Percentiles rank a stretch among this genome's conserved stretches.
Conservation (phyloP, 2,113 vertebrate species). For the Cercocebus atys region DNA sequence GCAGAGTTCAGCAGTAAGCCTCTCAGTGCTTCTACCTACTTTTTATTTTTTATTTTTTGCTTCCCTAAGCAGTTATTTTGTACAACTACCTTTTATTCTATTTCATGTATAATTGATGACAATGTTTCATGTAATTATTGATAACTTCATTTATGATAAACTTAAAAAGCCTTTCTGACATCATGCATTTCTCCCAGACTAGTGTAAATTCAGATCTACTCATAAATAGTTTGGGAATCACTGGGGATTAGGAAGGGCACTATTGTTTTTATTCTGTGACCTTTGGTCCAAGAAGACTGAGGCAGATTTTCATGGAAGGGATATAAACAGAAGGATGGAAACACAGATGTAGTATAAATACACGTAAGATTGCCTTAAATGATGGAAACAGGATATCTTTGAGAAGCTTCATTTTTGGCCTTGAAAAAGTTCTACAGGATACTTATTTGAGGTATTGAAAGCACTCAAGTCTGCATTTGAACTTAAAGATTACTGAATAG, state of each 20-base stretch:
- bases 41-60: conserved; percentile 76
- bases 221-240: conserved; percentile 55
- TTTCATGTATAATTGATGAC: conserved; percentile 77
- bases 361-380: conserved; percentile 68
- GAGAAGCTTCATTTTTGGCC: conserved; percentile 58
- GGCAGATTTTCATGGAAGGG: conserved; percentile 43
- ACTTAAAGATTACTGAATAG: conserved; percentile 36
- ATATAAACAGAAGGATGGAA: conserved; percentile 53
- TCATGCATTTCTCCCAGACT: conserved; percentile 59
- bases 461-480: conserved; percentile 41
- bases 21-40: conserved; percentile 79
- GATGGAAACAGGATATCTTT: conserved; percentile 57
- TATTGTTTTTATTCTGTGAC: background rate
- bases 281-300: conserved; percentile 42
- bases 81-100: conserved; percentile 78
- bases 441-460: conserved; percentile 58
- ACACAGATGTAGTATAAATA: conserved; percentile 48
- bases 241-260: background rate
- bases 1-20: conserved; percentile 86
- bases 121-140: conserved; percentile 73
- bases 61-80: conserved; percentile 85
- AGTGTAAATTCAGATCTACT: conserved; percentile 65
- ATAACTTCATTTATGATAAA: conserved; percentile 77
- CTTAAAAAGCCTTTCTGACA: conserved; percentile 66
- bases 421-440: conserved; percentile 45